Base-by-base conservation (phyloP, 2,888 invertebrate genomes). In the Tuberolachnus salignus region DNA sequence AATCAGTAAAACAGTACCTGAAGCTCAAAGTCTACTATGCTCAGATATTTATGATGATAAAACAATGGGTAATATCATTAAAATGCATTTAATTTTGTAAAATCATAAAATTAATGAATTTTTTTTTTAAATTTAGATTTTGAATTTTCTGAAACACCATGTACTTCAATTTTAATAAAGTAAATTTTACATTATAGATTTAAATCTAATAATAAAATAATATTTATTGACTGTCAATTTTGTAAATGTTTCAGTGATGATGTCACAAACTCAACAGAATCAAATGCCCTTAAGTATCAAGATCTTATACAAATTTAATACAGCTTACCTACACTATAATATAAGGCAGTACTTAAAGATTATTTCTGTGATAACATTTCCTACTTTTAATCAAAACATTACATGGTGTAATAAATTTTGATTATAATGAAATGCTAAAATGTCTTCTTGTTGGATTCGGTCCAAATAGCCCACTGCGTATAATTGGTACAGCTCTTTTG, bases 221-320 rank as follows among this genome's bases (percentile, higher is more conserved):
- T 11, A 53, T 26, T 46, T 55, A 46, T 21, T 23, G 9, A 67
- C 19, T 55, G 26, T 49, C 16, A 21, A 51, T 51, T 69, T 63
- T 53, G 4, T 51, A 2, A 73, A 63, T 73, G 51, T 74, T 74
- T 53, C 73, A 74, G 73, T 53, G 64, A 73, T 64, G 73, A 64
- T 63, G 63, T n/a, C 51, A 67, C 53, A 42, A 63, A 13, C 42
- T 53, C 26, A 11, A 46, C 63, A 64, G 63, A 73, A 23, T 21
- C 63, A 73, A 63, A 73, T n/a, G 16, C 11, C 42, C 51, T 42
- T 51, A 69, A 78, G 51, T 78, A 57, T 78, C 78, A 78, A 78
- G 78, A 78, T 59, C 78, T 78, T 59, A 78, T 78, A 69, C 46
- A 69, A 46, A 78, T 78, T 69, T 78, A 75, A 46, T 67, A 57